phyloP scores from a whole-genome alignment of 2,888 invertebrate genomes.

The Mesorhabditis belari region DNA sequence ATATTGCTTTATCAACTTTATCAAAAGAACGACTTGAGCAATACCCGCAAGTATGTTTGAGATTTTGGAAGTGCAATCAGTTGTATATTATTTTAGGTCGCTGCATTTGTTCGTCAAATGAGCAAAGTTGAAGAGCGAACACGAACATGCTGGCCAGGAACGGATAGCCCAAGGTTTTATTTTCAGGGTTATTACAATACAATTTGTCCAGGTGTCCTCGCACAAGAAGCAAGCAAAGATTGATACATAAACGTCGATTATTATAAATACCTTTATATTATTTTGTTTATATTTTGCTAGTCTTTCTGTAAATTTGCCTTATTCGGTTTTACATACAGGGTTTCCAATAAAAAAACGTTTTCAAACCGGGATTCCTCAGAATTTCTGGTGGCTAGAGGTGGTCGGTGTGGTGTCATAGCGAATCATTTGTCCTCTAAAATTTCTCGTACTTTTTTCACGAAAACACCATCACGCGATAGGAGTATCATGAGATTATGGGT shows the following conservation, averaged over 20 bases:
- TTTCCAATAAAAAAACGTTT: too few species aligned
- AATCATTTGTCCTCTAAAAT: too few species aligned
- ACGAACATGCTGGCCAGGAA: neutral
- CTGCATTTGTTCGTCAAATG: neutral
- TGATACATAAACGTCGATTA: neutral
- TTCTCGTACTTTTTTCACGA: too few species aligned
- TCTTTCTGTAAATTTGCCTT: too few species aligned
- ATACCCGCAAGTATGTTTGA: neutral
- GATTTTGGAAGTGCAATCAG: neutral
- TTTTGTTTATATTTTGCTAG: too few species aligned
- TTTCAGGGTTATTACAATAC: neutral
- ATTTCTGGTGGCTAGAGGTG: too few species aligned
- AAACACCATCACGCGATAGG: too few species aligned
- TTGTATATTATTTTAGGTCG: neutral
- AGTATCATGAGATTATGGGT: too few species aligned
- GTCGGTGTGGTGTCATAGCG: too few species aligned
- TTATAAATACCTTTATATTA: too few species aligned
- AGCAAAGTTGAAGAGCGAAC: neutral
- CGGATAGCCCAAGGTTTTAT: neutral
- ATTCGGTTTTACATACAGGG: too few species aligned
- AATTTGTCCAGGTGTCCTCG: neutral
- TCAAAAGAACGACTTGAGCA: neutral
- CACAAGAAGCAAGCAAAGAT: neutral
- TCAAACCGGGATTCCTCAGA: too few species aligned
- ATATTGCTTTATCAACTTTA: neutral